Conservation (phyloP, 2,113 vertebrate genomes). For the Mystacornis crossleyi region DNA sequence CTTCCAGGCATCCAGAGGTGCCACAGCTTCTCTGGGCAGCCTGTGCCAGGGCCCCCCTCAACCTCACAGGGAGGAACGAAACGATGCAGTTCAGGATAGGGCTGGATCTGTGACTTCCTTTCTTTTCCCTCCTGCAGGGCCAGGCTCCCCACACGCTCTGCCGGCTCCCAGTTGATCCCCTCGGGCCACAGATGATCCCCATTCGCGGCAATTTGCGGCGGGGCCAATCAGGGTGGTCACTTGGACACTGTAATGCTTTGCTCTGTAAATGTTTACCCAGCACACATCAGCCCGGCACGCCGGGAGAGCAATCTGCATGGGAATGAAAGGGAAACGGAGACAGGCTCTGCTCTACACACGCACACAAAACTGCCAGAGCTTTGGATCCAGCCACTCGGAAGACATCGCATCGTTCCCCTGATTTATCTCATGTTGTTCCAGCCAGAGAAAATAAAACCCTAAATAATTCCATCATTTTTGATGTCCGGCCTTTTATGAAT, state of each 20-base stretch:
- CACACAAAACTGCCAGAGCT: background rate
- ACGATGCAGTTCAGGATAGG: background rate
- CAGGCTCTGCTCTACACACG: background rate
- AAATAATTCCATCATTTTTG: slow-evolving; percentile 5
- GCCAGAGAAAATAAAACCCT: background rate
- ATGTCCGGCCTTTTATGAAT: background rate
- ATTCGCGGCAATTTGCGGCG: background rate
- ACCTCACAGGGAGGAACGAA: background rate
- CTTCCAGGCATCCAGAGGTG: background rate
- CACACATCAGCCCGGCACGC: background rate
- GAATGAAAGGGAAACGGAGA: background rate
- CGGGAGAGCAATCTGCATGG: background rate
- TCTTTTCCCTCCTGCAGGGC: no score
- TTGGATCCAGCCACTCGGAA: background rate
- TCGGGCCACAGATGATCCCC: background rate
- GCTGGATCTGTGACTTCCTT: background rate
- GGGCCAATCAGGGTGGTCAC: background rate
- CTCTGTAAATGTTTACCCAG: background rate
- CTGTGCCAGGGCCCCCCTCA: background rate
- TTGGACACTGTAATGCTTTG: background rate
- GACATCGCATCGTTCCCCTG: background rate
- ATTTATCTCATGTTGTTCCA: background rate
- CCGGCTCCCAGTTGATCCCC: background rate
- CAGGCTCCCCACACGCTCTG: background rate
- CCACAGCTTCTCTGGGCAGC: background rate